Evolutionary conservation across 2,888 invertebrate species (phyloP), one percentile per base, ranked within the genome.

Genomic region (Lathronympha strigana): DNA sequence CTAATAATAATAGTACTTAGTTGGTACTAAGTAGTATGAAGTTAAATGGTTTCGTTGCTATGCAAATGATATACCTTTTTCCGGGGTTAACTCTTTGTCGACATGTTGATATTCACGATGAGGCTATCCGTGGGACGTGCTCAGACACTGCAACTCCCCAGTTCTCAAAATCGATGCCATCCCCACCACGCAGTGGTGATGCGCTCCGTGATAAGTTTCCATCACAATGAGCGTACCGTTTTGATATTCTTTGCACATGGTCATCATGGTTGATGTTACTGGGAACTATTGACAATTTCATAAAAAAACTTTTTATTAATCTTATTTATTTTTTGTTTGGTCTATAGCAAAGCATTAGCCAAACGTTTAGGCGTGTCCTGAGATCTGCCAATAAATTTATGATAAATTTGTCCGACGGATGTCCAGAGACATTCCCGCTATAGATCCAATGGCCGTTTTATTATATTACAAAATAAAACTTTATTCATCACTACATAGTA

Each of bases 201-300:
- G 23, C 47, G 47, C 47, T 47, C 23, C 5, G 23, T n/a, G 23
- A 47, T 47, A 47, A 47, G 47, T 23, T 23, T 47, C 47, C 23
- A 47, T 8, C n/a, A 47, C 45, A 47, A 23, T 25, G 47, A 6
- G n/a, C 47, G n/a, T 47, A 23, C 13, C 21, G 45, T 47, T 47
- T 47, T 47, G 23, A 47, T 47, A 47, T 47, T 23, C 47, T 47
- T 8, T 6, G 23, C 47, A 47, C 47, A 47, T 23, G 47, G 23
- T 47, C 23, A 21, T 13, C 6, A 23, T 25, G 47, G 13, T 47
- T 23, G 23, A n/a, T 47, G 47, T 6, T 23, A 19, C 19, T 17
- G 17, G 17, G 2, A n/a, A 36, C 2, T 1, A 36, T 36, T 4
- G 11, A 11, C 5, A 8, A 9, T 3, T 3, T 13, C 9, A 5